Base-by-base conservation (phyloP, 2,888 invertebrate genomes). In the Pseudanteris insignis region DNA sequence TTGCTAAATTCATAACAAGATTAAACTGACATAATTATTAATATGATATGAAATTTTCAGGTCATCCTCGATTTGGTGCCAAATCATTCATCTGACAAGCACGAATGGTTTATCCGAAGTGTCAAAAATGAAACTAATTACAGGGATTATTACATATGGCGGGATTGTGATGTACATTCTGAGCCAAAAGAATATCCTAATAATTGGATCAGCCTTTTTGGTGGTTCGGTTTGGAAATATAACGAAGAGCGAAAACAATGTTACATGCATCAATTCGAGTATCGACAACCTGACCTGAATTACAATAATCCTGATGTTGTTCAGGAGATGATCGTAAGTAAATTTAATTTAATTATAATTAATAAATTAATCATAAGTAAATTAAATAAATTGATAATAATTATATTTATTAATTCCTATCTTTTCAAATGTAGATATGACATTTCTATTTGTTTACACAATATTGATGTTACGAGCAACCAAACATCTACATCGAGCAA, bases 41-140 rank as follows among this genome's bases (percentile, higher is more conserved):
- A n/a, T n/a, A n/a, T n/a, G n/a, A n/a, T n/a, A n/a, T n/a, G n/a
- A n/a, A n/a, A n/a, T n/a, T n/a, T n/a, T n/a, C n/a, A n/a, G n/a
- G n/a, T n/a, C n/a, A 75, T 84, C 11, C 64, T 84, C 28, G 84
- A 84, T 66, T 82, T 83, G 64, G 84, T 84, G 3, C 83, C 83
- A 0, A 83, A 83, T 77, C 92, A 92, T 70, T 86, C 89, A 0
- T 92, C 92, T 63, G 86, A 88, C 36, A 81, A 89, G 64, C 90
- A 93, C 36, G 84, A 86, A 1, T 96, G 96, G 90, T 96, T 96
- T 78, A 74, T 79, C 12, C 83, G 86, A 44, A 94, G 94, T 0
- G 83, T 86, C 1, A 81, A 83, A 0, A 79, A 80, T 1, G 83
- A 85, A 40, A 81, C 84, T 0, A 84, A 84, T 0, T 94, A 86